Base-by-base conservation (phyloP, 2,888 invertebrate genomes). In the Epinotia nisella region DNA sequence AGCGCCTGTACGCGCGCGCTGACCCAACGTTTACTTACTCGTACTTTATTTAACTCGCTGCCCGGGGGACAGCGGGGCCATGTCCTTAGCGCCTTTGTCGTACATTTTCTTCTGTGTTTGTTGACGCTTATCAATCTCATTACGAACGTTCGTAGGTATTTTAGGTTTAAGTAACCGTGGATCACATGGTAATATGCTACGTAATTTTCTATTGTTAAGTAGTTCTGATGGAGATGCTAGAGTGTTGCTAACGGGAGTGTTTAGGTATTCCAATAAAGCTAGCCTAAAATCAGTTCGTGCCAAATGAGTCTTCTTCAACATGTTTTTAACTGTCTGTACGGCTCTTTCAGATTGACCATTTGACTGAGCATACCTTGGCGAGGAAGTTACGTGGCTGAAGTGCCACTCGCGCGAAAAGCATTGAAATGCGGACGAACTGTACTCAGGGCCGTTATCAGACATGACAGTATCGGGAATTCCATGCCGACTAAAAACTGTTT, bases 221-320 rank as follows among this genome's bases (percentile, higher is more conserved):
- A 73, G 21, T 56, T 73, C 68, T n/a, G 68, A 41, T 13, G 64
- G 68, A 29, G 68, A 73, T 19, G 69, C 69, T 29, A 73, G 41
- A 1, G 24, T 39, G 49, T 55, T 66, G 19, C 53, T 64, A 17
- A 74, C 35, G 5, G 70, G 71, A 4, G 67, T 74, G n/a, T 70
- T 74, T 56, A 59, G 55, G 55, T 71, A 71, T 71, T 74, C 70
- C 5, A 74, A 29, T 2, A 74, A 11, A 10, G 74, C 74, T 21
- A 67, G 51, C 5, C 55, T 29, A 29, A 29, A 29, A 29, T 29
- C 29, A 29, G 29, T 29, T 29, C 29, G 4, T 4, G 29, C 29
- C 29, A 29, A 29, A 29, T 29, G 29, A 29, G 29, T 29, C 3
- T 29, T 29, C 29, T 29, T 29, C 29, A 29, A 29, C 4, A 29